phyloP scores from a whole-genome alignment of 2,113 vertebrate species.

The Alexandromys fortis region DNA sequence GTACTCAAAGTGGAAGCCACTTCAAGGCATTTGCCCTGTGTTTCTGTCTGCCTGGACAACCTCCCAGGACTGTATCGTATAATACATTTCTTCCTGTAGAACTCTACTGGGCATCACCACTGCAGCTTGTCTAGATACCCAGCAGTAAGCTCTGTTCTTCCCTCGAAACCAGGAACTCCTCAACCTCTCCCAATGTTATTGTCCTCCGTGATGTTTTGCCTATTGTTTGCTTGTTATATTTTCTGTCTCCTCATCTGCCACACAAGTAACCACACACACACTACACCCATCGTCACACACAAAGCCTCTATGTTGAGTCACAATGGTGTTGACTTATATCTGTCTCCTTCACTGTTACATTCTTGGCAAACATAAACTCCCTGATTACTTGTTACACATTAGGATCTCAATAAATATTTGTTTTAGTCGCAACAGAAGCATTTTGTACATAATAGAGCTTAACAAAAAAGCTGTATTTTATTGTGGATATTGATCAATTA shows the following conservation, averaged over 20 bases:
- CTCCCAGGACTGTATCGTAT: background rate
- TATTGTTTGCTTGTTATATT: background rate
- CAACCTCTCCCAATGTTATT: background rate
- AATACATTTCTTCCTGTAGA: background rate
- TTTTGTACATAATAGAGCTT: background rate
- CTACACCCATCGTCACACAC: background rate
- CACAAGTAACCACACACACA: background rate
- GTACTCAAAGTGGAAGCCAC: accelerated
- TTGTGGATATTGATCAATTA: background rate
- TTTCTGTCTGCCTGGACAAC: background rate
- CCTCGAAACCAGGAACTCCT: background rate
- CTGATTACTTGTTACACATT: background rate
- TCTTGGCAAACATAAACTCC: background rate
- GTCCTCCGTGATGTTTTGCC: background rate
- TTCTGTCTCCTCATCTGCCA: background rate
- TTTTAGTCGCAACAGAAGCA: constrained; percentile 8
- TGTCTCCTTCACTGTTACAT: background rate
- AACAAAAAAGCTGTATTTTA: background rate
- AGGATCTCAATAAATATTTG: background rate
- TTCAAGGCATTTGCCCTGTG: background rate
- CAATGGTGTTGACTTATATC: background rate
- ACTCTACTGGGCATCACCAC: background rate
- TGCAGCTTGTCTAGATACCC: background rate
- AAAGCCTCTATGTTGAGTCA: background rate
- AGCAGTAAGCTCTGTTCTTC: background rate